A percentile compares a stretch with the other conserved stretches of the same genome.
Conservation (phyloP, 23 tunicate species). For the Diplosoma virens region DNA sequence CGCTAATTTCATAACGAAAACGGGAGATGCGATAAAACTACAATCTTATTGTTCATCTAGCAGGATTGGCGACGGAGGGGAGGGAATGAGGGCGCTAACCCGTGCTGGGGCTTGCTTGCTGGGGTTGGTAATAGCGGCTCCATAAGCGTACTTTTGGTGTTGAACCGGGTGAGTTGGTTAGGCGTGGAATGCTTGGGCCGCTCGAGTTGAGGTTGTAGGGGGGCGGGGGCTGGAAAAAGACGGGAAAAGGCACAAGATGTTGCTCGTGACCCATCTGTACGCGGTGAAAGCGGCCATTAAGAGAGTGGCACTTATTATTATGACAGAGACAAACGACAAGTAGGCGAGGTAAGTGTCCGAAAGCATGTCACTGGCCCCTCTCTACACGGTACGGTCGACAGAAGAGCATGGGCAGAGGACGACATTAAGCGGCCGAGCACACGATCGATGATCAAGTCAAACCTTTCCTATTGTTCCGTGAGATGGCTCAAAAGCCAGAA, state of each 20-base stretch:
- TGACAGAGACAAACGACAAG: constrained; percentile 7
- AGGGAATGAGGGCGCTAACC: no score
- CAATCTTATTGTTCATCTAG: neutral
- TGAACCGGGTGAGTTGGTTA: constrained; percentile 38
- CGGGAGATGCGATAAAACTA: neutral
- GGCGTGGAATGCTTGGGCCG: neutral
- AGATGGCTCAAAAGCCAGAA: neutral
- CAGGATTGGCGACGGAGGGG: no score
- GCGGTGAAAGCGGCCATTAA: constrained; percentile 29
- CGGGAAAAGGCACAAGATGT: constrained; percentile 16
- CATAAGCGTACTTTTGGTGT: constrained; percentile 37
- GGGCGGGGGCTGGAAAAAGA: constrained; percentile 23
- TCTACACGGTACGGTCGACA: constrained; percentile 8
- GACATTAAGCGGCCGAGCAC: constrained; percentile 4
- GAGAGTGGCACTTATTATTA: constrained; percentile 37
- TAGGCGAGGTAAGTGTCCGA: constrained; percentile 38
- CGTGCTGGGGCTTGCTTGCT: constrained; percentile 33
- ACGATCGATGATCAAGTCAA: constrained; percentile 30
- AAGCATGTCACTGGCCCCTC: constrained; percentile 19
- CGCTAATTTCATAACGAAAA: neutral
- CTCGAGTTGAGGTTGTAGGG: neutral
- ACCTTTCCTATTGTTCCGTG: neutral
- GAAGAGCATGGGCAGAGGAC: constrained; percentile 6
- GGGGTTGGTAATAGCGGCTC: constrained; percentile 57
- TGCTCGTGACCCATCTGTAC: constrained; percentile 9